These are phyloP conservation scores for Regulus satrapa DNA, from an alignment of 2,113 vertebrate genomes.

Conservation along the genomic window DNA sequence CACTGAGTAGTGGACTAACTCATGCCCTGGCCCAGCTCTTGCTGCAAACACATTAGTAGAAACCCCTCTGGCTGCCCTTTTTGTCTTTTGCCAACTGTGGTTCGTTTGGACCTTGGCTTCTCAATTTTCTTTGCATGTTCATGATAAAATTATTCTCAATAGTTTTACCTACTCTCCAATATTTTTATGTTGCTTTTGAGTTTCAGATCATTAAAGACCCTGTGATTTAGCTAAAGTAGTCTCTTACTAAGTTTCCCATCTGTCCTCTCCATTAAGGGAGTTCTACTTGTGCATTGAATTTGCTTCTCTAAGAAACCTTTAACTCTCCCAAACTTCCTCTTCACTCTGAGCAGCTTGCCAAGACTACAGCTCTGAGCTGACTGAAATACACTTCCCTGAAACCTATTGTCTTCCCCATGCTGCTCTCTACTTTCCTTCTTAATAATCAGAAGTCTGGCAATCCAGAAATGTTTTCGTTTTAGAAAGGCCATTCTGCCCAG, in stretches of 20 bases:
- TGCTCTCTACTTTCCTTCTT: neutral
- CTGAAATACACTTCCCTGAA: neutral
- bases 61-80: slow-evolving; percentile 19
- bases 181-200: slow-evolving; percentile 36
- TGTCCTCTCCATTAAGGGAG: slow-evolving; percentile 43
- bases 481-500: neutral
- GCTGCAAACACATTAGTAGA: slow-evolving; percentile 4
- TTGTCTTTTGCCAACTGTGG: slow-evolving; percentile 18
- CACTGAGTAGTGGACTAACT: neutral
- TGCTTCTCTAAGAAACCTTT: slow-evolving; percentile 8
- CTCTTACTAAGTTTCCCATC: slow-evolving; percentile 13
- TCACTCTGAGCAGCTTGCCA: neutral
- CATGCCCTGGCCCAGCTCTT: slow-evolving; percentile 3
- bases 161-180: neutral
- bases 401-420: neutral
- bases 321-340: neutral
- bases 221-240: neutral
- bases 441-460: neutral
- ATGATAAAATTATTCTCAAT: neutral
- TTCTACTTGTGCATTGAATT: neutral
- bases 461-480: neutral
- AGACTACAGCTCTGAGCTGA: neutral
- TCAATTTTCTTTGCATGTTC: slow-evolving; percentile 30
- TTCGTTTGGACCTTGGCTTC: slow-evolving; percentile 31
- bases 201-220: slow-evolving; percentile 26